These are phyloP conservation scores for Orthosia cruda DNA, from an alignment of 2,888 invertebrate species.

Conservation along the genomic window DNA sequence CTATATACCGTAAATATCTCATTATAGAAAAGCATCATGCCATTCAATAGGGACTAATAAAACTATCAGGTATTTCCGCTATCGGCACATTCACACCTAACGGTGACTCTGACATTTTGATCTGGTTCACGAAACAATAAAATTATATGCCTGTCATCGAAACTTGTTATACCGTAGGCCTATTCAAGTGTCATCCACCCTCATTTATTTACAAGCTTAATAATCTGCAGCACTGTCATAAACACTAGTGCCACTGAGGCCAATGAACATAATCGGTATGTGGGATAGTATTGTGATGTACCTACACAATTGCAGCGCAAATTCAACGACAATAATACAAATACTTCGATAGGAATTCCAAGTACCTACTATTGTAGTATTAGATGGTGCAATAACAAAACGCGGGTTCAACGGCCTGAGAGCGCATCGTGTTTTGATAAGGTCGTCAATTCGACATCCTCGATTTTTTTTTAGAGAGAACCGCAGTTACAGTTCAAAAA, in stretches of 20 bases:
- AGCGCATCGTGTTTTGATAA: constrained; percentile 85
- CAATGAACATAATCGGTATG: constrained; percentile 71
- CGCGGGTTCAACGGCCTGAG: constrained; percentile 78
- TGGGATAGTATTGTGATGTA: constrained; percentile 67
- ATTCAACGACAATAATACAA: constrained; percentile 61
- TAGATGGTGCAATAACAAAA: constrained; percentile 75
- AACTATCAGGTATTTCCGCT: constrained; percentile 82
- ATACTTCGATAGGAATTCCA: constrained; percentile 60
- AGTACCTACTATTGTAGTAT: constrained; percentile 64
- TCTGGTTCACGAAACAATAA: constrained; percentile 89
- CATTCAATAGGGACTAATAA: constrained; percentile 72
- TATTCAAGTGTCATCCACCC: constrained; percentile 78
- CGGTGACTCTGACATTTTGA: constrained; percentile 86
- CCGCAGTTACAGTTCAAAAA: constrained; percentile 87
- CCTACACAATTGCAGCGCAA: constrained; percentile 64
- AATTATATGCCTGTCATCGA: constrained; percentile 81
- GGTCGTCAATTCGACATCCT: constrained; percentile 86
- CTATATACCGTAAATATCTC: constrained; percentile 19
- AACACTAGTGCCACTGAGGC: constrained; percentile 57
- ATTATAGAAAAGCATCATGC: constrained; percentile 55
- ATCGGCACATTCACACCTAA: constrained; percentile 86
- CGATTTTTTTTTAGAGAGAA: constrained; percentile 81
- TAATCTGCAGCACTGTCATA: constrained; percentile 60
- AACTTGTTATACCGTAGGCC: constrained; percentile 79
- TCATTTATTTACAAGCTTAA: constrained; percentile 61